Conservation (phyloP, 2,888 invertebrate species). For the Salpingus planirostris region DNA sequence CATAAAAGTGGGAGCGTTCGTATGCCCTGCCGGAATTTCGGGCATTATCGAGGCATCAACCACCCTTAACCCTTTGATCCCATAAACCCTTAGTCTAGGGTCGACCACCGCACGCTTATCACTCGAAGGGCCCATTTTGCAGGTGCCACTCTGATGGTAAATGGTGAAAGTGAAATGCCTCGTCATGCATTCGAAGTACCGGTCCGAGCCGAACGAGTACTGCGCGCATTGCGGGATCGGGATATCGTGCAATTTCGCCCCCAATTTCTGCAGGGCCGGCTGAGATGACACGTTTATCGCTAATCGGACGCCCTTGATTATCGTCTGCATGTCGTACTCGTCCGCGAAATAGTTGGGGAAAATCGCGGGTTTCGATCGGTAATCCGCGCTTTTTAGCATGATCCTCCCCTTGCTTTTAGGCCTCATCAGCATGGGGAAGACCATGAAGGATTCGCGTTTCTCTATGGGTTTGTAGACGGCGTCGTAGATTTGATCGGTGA, state of each 20-base stretch:
- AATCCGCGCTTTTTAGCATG: constrained; percentile 46
- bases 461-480: constrained; percentile 35
- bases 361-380: constrained; percentile 49
- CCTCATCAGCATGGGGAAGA: constrained; percentile 48
- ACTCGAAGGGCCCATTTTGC: constrained; percentile 53
- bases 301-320: constrained; percentile 55
- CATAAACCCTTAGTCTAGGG: constrained; percentile 53
- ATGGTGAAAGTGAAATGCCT: constrained; percentile 60
- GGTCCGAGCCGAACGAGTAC: constrained; percentile 53
- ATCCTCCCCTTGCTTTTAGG: constrained; percentile 53
- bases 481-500: constrained; percentile 36
- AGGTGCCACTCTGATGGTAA: constrained; percentile 59
- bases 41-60: constrained; percentile 77
- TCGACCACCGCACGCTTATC: constrained; percentile 58
- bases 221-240: constrained; percentile 54
- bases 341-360: constrained; percentile 54
- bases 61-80: constrained; percentile 58
- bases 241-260: constrained; percentile 50
- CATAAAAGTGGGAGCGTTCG: constrained; percentile 70
- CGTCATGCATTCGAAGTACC: constrained; percentile 60
- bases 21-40: constrained; percentile 65
- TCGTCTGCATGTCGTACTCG: constrained; percentile 52
- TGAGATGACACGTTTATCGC: constrained; percentile 50
- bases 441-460: constrained; percentile 40
- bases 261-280: constrained; percentile 49